Evolutionary conservation across 2,113 vertebrate genomes (phyloP), one percentile per base, ranked within the genome.

Genomic region (Gallinago undulata): DNA sequence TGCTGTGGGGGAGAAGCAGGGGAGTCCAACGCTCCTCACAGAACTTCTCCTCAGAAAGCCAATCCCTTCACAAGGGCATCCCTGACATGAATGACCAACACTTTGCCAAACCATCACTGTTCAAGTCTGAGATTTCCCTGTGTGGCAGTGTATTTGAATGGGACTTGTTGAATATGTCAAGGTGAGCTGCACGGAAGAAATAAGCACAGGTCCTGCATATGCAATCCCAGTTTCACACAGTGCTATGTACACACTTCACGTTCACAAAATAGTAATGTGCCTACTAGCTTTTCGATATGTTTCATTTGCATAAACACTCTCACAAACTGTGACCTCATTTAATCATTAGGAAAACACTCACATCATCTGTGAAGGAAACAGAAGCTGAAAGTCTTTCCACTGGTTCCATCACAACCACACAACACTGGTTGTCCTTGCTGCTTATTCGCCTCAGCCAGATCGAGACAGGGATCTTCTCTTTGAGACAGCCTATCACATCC

Each of bases 361-460:
- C 99, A 1, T 99, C 97, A 66, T 78, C 96, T 7, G 89, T 97
- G 97, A 99, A 99, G 35, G 98, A 96, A 30, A 99, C 97, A 63
- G 92, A 97, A 53, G 98, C 98, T 2, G 99, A 98, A 70, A 99
- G 74, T 68, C 98, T 98, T 97, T 99, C 98, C 78, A 99, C 99
- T 8, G 98, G 98, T 93, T 99, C 99, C 94, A 99, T 96, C 90
- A 99, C 94, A 13, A 99, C 96, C 91, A 99, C 96, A 13, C 97
- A 98, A 60, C 95, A 82, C 30, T 67, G 90, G 13, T 89, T 93
- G n/a, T 60, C 86, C 57, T 98, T 96, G 79, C 94, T 98, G 74
- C 92, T 96, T 62, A 97, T 51, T 77, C 76, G 97, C 92, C 97
- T 97, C 89, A 98, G 96, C 98, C 98, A 99, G 39, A 99, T 97